A percentile compares a stretch with the other conserved stretches of the same genome.
phyloP scores from a whole-genome alignment of 2,797 vertebrate genomes.

The Netta rufina region DNA sequence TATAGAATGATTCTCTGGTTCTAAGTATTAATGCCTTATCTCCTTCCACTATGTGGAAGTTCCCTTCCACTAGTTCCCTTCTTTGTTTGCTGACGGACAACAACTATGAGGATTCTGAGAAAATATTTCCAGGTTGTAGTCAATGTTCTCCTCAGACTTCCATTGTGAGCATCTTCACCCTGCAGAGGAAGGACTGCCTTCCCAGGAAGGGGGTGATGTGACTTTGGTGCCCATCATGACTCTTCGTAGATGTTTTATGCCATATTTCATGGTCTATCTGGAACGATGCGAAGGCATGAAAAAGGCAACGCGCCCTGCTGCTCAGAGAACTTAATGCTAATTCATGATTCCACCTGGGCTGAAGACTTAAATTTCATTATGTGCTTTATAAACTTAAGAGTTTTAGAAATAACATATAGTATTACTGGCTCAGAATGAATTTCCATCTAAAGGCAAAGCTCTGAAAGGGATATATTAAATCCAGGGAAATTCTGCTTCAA shows the following conservation, averaged over 20 bases:
- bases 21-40: not conserved
- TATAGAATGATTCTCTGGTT: too few relatives aligned
- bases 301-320: not conserved
- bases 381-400: slow-evolving; percentile 73
- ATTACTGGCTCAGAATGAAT: slow-evolving; percentile 70
- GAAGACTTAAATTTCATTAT: slow-evolving; percentile 75
- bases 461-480: slow-evolving; percentile 57
- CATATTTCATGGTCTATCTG: slow-evolving; percentile 1
- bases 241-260: slow-evolving; percentile 41
- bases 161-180: not conserved
- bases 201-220: slow-evolving; percentile 14
- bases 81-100: slow-evolving; percentile 9
- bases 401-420: slow-evolving; percentile 72
- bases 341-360: slow-evolving; percentile 71
- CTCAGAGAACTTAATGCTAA: slow-evolving; percentile 59
- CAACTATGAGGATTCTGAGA: slow-evolving; percentile 17
- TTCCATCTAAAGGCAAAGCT: slow-evolving; percentile 64
- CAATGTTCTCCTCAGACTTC: slow-evolving; percentile 17
- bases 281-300: slow-evolving; percentile 46
- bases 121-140: not conserved
- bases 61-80: not conserved
- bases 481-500: slow-evolving; percentile 59
- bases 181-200: slow-evolving; percentile 38
- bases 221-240: not conserved
- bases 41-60: not conserved